Base-by-base conservation (phyloP, 37 sponge, comb jelly and placozoan species). In the Halisarca cf. caerulea region DNA sequence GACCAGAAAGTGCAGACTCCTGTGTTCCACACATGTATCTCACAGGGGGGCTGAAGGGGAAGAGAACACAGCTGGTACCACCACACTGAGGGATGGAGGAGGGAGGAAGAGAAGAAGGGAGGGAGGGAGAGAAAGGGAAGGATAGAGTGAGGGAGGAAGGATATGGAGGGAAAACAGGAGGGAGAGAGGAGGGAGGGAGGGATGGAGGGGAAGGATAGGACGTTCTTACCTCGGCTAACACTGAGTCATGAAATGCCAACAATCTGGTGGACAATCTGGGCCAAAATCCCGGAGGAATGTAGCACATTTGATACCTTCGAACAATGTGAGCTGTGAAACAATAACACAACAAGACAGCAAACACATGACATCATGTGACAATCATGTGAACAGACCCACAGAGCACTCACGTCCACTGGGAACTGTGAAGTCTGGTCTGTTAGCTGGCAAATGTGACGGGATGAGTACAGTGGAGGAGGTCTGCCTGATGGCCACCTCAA, bases 211-310 rank as follows among this genome's bases (percentile, higher is more conserved):
- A n/a, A n/a, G 51, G 6, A 47, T 47, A 14, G 51, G 6, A 47
- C 51, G 11, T 47, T 6, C 11, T 6, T 47, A 47, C 51, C 51
- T 47, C 51, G 11, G 51, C 9, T 47, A 47, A 47, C 11, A 47
- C 24, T 58, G 40, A 47, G 11, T 47, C 11, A 11, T 47, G 51
- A 47, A 95, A 89, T 21, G 82, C 58, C 5, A 89, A 64, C 79
- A 95, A 72, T 5, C 95, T 57, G 17, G 91, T 87, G 47, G 89
- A 82, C 33, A 95, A 85, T 20, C 95, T 79, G 14, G 95, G 88
- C 90, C 89, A 91, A 59, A 95, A 95, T 27, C 95, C 95, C 59
- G 90, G 95, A 42, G 95, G 95, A 79, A 95, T 95, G 83, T 87
- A 95, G 34, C 84, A 78, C 85, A 95, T 84, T 1, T 44, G 15